These are phyloP conservation scores for Cataglyphis albicans DNA, from an alignment of 2,888 invertebrate genomes.

Conservation along the genomic window DNA sequence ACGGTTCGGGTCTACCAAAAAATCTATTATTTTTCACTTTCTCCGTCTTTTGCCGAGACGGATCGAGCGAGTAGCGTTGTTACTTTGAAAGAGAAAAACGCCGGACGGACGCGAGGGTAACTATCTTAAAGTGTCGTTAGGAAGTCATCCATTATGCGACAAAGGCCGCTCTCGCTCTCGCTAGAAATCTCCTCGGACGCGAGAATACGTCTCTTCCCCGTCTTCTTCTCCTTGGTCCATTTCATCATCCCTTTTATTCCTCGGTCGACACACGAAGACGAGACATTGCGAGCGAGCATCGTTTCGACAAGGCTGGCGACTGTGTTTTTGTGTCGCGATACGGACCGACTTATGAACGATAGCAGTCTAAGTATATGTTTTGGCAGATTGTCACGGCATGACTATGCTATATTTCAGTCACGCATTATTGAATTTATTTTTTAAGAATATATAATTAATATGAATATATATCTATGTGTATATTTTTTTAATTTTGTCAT, in stretches of 20 bases:
- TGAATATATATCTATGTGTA: too few relatives aligned
- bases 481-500: not conserved
- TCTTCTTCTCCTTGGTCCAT: slow-evolving; percentile 50
- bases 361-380: slow-evolving; percentile 19
- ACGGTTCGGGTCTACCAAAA: slow-evolving; percentile 65
- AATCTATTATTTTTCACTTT: slow-evolving; percentile 80
- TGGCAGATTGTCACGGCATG: slow-evolving; percentile 15
- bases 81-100: slow-evolving; percentile 70
- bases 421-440: not conserved
- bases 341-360: slow-evolving; percentile 25
- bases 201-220: slow-evolving; percentile 75
- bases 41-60: slow-evolving; percentile 50
- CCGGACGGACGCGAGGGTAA: slow-evolving; percentile 76
- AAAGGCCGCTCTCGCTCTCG: slow-evolving; percentile 76
- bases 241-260: slow-evolving; percentile 61
- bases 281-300: slow-evolving; percentile 24
- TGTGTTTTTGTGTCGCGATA: slow-evolving; percentile 46
- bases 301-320: slow-evolving; percentile 12
- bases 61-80: slow-evolving; percentile 51
- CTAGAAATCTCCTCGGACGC: slow-evolving; percentile 75
- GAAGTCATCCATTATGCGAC: slow-evolving; percentile 84
- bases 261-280: slow-evolving; percentile 20
- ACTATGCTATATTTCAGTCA: slow-evolving; percentile 5
- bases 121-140: slow-evolving; percentile 84
- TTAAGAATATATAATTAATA: not conserved